These are phyloP conservation scores for Saxidomus purpurata DNA, from an alignment of 1,140 invertebrate species.

Conservation along the genomic window DNA sequence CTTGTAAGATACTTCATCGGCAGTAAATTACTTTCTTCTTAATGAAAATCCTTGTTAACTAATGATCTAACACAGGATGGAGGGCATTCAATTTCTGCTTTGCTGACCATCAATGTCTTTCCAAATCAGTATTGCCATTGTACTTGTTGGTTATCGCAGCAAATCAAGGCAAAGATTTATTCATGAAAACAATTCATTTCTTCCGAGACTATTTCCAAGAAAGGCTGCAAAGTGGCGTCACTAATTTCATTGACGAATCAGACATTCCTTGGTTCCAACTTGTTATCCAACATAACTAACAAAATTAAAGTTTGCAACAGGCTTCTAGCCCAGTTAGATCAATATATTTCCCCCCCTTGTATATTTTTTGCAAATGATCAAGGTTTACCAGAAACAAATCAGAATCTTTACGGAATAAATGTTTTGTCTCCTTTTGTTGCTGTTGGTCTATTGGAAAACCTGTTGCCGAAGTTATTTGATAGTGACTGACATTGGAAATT, in stretches of 20 bases:
- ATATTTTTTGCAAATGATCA: constrained; percentile 14
- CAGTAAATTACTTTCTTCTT: background rate
- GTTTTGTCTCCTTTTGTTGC: constrained; percentile 47
- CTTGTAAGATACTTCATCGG: too few relatives aligned
- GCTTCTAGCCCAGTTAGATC: constrained; percentile 38
- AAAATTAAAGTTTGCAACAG: constrained; percentile 59
- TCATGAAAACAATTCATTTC: constrained; percentile 20
- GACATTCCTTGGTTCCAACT: background rate
- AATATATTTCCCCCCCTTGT: constrained; percentile 42
- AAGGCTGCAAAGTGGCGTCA: constrained; percentile 19
- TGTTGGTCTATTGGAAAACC: constrained; percentile 53
- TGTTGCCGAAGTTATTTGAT: constrained; percentile 40
- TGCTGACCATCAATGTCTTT: background rate
- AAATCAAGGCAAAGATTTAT: constrained; percentile 11
- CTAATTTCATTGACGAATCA: constrained; percentile 60
- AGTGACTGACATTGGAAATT: constrained; percentile 25
- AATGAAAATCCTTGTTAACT: background rate
- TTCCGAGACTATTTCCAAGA: background rate
- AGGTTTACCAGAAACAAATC: constrained; percentile 59
- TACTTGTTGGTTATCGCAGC: background rate
- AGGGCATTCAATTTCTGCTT: background rate
- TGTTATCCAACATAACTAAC: constrained; percentile 48
- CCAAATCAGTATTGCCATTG: background rate
- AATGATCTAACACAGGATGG: background rate
- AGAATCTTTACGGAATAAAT: constrained; percentile 57